phyloP scores from a whole-genome alignment of 2,113 vertebrate species.

The Anseranas semipalmata region DNA sequence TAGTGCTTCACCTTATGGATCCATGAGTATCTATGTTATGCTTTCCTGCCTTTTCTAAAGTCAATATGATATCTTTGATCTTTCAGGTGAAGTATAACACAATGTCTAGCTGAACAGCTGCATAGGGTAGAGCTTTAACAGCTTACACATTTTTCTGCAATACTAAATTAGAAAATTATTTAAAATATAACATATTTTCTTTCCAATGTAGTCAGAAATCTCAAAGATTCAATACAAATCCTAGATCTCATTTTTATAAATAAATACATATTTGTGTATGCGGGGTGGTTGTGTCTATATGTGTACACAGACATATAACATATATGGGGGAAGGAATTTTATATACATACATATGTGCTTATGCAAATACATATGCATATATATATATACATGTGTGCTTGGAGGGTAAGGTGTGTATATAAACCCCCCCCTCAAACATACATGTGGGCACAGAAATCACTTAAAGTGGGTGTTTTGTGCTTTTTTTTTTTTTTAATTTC shows the following conservation, averaged over 20 bases:
- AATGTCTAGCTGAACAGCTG: neutral
- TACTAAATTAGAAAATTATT: neutral
- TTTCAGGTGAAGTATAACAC: neutral
- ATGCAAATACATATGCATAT: neutral
- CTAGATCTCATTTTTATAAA: neutral
- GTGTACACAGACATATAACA: neutral
- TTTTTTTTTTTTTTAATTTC: neutral
- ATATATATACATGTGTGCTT: accelerated
- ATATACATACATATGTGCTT: accelerated
- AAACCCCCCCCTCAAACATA: neutral
- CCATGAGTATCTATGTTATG: neutral
- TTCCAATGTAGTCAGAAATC: neutral
- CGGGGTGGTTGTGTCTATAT: neutral
- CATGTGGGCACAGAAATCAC: neutral
- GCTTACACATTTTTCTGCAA: neutral
- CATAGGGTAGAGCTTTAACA: neutral
- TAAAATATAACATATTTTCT: neutral
- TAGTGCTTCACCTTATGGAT: neutral
- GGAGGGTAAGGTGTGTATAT: neutral
- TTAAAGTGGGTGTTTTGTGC: neutral
- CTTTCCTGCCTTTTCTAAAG: neutral
- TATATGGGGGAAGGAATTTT: accelerated
- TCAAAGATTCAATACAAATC: neutral
- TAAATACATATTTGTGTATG: neutral
- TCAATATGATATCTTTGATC: neutral